These are phyloP conservation scores for Enteromius argenteus DNA, from an alignment of 2,797 vertebrate genomes.

Conservation along the genomic window DNA sequence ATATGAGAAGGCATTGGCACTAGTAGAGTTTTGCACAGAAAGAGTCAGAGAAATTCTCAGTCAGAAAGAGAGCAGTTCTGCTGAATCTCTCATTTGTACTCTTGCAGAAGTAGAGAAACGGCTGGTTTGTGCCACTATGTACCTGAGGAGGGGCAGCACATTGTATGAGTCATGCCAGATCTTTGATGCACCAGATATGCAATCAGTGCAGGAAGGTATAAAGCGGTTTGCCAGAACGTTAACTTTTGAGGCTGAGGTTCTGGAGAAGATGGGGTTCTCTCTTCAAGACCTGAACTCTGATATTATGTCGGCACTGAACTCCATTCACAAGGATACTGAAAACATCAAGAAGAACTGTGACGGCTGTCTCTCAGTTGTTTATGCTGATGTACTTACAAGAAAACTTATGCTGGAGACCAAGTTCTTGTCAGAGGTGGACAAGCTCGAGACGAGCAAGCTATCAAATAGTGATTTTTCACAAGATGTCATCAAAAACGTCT, in stretches of 20 bases:
- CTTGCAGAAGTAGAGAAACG: slow-evolving; percentile 78
- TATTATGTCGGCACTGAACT: slow-evolving; percentile 79
- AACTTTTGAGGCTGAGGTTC: slow-evolving; percentile 87
- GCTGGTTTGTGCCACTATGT: slow-evolving; percentile 74
- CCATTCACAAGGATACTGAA: slow-evolving; percentile 82
- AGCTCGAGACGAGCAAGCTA: slow-evolving; percentile 71
- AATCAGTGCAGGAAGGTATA: slow-evolving; percentile 74
- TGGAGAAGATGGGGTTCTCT: slow-evolving; percentile 89
- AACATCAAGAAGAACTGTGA: slow-evolving; percentile 75
- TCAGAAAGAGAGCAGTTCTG: slow-evolving; percentile 64
- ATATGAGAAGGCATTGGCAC: slow-evolving; percentile 83
- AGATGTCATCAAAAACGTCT: slow-evolving; percentile 69
- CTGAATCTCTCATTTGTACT: slow-evolving; percentile 70
- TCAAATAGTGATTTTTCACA: slow-evolving; percentile 59
- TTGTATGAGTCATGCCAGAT: slow-evolving; percentile 61
- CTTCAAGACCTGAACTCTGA: slow-evolving; percentile 84
- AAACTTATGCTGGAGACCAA: slow-evolving; percentile 89
- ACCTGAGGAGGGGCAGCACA: slow-evolving; percentile 73
- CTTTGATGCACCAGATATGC: slow-evolving; percentile 38
- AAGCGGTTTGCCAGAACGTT: slow-evolving; percentile 86
- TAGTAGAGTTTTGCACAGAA: slow-evolving; percentile 85
- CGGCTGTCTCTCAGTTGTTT: slow-evolving; percentile 74
- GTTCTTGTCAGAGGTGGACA: slow-evolving; percentile 88
- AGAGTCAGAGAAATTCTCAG: slow-evolving; percentile 81
- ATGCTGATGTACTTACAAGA: slow-evolving; percentile 84